These are phyloP conservation scores for Ferdinandea cuprea DNA, from an alignment of 2,888 invertebrate genomes.

Conservation along the genomic window DNA sequence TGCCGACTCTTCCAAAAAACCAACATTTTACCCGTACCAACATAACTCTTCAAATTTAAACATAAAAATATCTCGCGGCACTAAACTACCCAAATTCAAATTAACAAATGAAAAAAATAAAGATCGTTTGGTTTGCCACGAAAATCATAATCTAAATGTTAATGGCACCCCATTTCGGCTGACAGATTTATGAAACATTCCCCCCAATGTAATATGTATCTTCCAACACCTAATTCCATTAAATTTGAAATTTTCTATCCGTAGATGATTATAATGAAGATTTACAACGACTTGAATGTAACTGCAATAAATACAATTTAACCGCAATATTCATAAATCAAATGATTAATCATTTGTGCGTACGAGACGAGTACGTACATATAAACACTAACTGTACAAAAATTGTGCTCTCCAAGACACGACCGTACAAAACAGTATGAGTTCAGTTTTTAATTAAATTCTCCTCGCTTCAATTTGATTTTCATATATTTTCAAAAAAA, in stretches of 20 bases:
- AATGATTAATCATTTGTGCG: slow-evolving; percentile 69
- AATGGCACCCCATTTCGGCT: slow-evolving; percentile 20
- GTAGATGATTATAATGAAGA: slow-evolving; percentile 60
- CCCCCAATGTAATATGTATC: slow-evolving; percentile 24
- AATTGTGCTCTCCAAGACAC: neutral
- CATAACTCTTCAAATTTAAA: no score
- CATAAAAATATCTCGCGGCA: neutral
- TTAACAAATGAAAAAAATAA: slow-evolving; percentile 21
- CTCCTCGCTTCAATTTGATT: slow-evolving; percentile 50
- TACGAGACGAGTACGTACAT: no score
- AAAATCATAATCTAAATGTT: slow-evolving; percentile 21
- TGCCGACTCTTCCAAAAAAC: no score
- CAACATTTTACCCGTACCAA: no score
- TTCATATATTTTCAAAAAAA: slow-evolving; percentile 30
- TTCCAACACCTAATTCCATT: slow-evolving; percentile 31
- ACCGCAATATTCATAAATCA: slow-evolving; percentile 71
- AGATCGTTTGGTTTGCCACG: neutral
- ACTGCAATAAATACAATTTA: slow-evolving; percentile 74
- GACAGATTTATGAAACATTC: slow-evolving; percentile 55
- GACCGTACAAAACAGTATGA: slow-evolving; percentile 12
- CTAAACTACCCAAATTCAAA: slow-evolving; percentile 3
- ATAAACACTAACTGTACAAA: slow-evolving; percentile 6
- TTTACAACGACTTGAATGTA: slow-evolving; percentile 68
- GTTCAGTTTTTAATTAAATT: slow-evolving; percentile 72
- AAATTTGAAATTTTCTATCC: slow-evolving; percentile 53